Percentiles rank a stretch among this genome's conserved stretches.
These are phyloP conservation scores for Laticauda laticaudata DNA, from an alignment of 2,113 vertebrate genomes.

Conservation along the genomic window DNA sequence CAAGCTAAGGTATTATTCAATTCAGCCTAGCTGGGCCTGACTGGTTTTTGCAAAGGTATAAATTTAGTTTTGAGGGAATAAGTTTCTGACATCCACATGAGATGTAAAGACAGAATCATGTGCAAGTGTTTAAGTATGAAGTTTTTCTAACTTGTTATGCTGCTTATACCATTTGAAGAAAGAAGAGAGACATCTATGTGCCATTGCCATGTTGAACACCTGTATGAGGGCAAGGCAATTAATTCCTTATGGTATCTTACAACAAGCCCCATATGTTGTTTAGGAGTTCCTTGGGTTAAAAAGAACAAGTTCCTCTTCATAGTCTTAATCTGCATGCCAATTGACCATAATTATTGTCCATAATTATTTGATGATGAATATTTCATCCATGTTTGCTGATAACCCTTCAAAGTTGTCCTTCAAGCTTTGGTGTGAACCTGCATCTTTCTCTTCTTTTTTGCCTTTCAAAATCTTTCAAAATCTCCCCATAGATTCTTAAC, in stretches of 20 bases:
- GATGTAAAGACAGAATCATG: background rate
- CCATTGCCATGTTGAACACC: background rate
- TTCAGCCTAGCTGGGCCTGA: background rate
- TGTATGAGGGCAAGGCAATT: background rate
- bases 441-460: background rate
- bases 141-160: background rate
- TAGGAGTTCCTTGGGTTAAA: background rate
- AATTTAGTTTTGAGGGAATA: background rate
- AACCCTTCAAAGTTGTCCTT: background rate
- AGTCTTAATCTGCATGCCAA: background rate
- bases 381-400: background rate
- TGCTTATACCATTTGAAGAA: background rate
- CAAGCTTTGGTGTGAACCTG: background rate
- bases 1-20: background rate
- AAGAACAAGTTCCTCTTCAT: background rate
- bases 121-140: background rate
- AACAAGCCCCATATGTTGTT: background rate
- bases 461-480: background rate
- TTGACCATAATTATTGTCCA: background rate
- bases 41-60: background rate
- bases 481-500: background rate
- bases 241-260: background rate
- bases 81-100: background rate
- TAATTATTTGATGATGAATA: background rate
- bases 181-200: background rate